Evolutionary conservation across 2,113 vertebrate genomes (phyloP), one percentile per base, ranked within the genome.

Genomic region (Coregonus clupeaformis): DNA sequence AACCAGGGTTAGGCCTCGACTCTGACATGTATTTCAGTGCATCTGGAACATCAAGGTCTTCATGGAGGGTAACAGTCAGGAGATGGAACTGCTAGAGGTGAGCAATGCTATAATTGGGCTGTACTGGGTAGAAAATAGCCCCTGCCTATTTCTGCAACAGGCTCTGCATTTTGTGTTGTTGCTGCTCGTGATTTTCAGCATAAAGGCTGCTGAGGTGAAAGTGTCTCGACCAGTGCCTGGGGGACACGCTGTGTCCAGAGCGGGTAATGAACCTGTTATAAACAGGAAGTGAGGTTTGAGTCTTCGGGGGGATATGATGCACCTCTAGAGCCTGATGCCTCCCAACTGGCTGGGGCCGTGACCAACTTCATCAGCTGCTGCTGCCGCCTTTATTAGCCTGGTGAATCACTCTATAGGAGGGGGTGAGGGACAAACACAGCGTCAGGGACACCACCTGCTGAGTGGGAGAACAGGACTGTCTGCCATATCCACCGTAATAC

Each of bases 381-480:
- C 18, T 22, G 42, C 69, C 79, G n/a, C n/a, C 75, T 76, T 75
- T 55, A 64, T 83, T 79, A 77, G 77, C 73, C 68, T 77, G 76
- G 77, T 89, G 87, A 87, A 80, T 85, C 81, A 83, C 47, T 52
- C 75, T 62, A 64, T 29, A 4, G 75, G 24, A 18, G 71, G 71
- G 82, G 72, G 82, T 69, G 72, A 79, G 74, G 83, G 80, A n/a
- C 81, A 83, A 86, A 81, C 24, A 57, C 76, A 77, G 24, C 70
- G 69, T 64, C 77, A 22, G 71, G 7, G 65, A 83, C 85, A 82
- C 87, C 88, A 84, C 88, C 87, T 86, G 85, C 87, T 75, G 79
- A 78, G 81, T 78, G 27, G 57, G 85, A 83, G 83, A 79, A 69
- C 72, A 76, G 52, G 74, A 75, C 70, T 78, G 68, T 20, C 59